These are phyloP conservation scores for Abrostola tripartita DNA, from an alignment of 2,888 invertebrate species.

Conservation along the genomic window DNA sequence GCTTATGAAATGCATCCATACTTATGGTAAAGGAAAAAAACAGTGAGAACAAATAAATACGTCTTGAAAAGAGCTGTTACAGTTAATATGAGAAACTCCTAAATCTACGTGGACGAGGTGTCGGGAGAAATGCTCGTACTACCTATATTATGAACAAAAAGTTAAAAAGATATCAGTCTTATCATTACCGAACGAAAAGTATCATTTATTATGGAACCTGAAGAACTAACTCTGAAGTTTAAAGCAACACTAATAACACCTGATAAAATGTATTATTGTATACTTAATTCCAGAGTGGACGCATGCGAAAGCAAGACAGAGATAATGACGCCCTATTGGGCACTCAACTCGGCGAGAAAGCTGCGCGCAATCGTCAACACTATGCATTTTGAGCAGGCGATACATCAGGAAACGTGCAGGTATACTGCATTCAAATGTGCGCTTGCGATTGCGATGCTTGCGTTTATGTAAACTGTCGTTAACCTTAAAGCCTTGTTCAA, in stretches of 20 bases:
- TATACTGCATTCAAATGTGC: conserved; percentile 70
- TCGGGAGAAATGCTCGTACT: too few relatives aligned
- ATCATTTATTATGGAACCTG: too few relatives aligned
- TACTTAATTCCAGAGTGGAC: conserved; percentile 85
- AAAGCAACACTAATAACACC: neutral
- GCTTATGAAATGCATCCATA: too few relatives aligned
- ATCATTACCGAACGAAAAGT: too few relatives aligned
- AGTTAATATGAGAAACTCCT: too few relatives aligned
- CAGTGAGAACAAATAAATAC: too few relatives aligned
- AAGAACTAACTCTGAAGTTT: neutral
- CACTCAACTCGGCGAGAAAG: conserved; percentile 96
- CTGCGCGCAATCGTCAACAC: conserved; percentile 97
- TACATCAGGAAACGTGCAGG: conserved; percentile 98
- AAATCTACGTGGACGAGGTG: too few relatives aligned
- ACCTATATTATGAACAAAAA: too few relatives aligned
- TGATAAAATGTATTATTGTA: neutral
- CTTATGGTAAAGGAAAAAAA: too few relatives aligned
- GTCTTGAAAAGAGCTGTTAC: too few relatives aligned
- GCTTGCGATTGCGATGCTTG: neutral
- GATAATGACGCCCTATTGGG: conserved; percentile 98
- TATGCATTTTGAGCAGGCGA: conserved; percentile 97
- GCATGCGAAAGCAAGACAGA: conserved; percentile 97
- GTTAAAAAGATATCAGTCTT: too few relatives aligned
- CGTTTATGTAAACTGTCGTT: conserved; percentile 22
- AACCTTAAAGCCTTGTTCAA: conserved; percentile 18